Base-by-base conservation (phyloP, 1,140 invertebrate genomes). In the Neelides sp. region DNA sequence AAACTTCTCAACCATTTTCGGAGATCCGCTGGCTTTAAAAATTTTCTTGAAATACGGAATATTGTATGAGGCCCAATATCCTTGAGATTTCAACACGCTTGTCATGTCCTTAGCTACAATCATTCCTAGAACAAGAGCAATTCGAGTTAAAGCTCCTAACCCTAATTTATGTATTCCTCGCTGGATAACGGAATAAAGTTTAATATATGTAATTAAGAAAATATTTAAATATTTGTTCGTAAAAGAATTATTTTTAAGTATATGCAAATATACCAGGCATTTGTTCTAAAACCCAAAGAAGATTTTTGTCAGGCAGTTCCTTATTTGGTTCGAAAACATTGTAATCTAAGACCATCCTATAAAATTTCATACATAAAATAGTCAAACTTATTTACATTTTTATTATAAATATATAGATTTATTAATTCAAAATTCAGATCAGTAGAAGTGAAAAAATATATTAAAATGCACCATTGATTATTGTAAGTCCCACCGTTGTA, bases 401-500 rank as follows among this genome's bases (percentile, higher is more conserved):
- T n/a, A n/a, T n/a, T n/a, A n/a, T n/a, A n/a, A n/a, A n/a, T n/a
- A n/a, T n/a, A n/a, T n/a, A n/a, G n/a, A n/a, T n/a, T n/a, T n/a
- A n/a, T n/a, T n/a, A n/a, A n/a, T n/a, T n/a, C n/a, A n/a, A n/a
- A n/a, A n/a, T n/a, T n/a, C n/a, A n/a, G n/a, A n/a, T n/a, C n/a
- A n/a, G n/a, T n/a, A n/a, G n/a, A n/a, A n/a, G n/a, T n/a, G n/a
- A n/a, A n/a, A n/a, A n/a, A n/a, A n/a, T n/a, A n/a, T n/a, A n/a
- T n/a, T n/a, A n/a, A n/a, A n/a, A n/a, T n/a, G n/a, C n/a, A n/a
- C n/a, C 89, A 96, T 64, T 94, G 85, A 58, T 90, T 87, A 63
- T 82, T 84, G 47, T 86, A 84, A 24, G 85, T 89, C 5, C 82
- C 83, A 50, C 82, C 84, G 68, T 90, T 86, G 64, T 77, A 78